Percentiles rank a stretch among this genome's conserved stretches.
phyloP scores from a whole-genome alignment of 2,113 vertebrate species.

The Ceratotherium simum region DNA sequence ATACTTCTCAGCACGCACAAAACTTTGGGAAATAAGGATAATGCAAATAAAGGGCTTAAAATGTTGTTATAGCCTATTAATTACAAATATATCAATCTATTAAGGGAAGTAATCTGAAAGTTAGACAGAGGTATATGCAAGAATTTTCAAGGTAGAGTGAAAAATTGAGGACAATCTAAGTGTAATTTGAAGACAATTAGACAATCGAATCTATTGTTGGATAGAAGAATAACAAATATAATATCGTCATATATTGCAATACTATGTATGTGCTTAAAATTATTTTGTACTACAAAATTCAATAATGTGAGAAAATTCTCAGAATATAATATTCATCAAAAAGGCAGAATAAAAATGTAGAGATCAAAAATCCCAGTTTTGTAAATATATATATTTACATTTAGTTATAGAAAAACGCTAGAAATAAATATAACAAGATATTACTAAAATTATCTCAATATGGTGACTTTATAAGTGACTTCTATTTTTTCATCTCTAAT shows the following conservation, averaged over 20 bases:
- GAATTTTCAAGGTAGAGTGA: background rate
- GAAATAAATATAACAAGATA: background rate
- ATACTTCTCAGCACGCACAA: background rate
- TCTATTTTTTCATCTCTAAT: background rate
- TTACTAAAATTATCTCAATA: background rate
- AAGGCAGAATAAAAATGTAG: background rate
- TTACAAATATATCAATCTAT: background rate
- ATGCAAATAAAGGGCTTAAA: background rate
- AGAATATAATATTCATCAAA: background rate
- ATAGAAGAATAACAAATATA: background rate
- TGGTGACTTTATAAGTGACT: background rate
- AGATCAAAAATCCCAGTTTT: background rate
- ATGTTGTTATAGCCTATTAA: background rate
- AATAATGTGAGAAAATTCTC: background rate
- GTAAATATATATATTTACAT: background rate
- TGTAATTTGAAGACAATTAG: background rate
- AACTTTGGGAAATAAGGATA: background rate
- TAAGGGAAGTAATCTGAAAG: background rate
- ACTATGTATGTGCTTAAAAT: background rate
- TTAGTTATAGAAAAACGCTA: background rate
- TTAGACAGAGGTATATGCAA: background rate
- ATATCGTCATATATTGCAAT: background rate
- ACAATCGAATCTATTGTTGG: no score
- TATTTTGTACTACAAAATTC: background rate
- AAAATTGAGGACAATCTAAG: background rate